A percentile compares a stretch with the other conserved stretches of the same genome.
Evolutionary conservation across 2,797 vertebrate genomes (phyloP).

Genomic region (Antrozous pallidus): DNA sequence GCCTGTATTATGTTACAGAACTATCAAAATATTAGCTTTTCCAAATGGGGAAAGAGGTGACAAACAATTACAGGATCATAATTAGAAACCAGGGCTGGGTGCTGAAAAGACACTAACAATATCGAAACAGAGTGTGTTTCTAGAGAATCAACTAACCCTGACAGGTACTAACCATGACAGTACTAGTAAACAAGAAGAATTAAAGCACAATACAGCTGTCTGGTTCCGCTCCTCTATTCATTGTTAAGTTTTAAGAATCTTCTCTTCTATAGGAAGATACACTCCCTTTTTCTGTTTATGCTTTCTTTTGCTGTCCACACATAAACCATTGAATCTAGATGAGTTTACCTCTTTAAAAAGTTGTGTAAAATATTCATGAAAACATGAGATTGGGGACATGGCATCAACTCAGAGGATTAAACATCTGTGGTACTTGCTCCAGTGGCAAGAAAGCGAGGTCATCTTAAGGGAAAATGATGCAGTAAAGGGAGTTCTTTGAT

Average conservation of each 20-base stretch:
- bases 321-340: not conserved
- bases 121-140: constrained; percentile 29
- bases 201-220: not conserved
- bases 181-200: not conserved
- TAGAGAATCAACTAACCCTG: not conserved
- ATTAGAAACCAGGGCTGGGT: constrained; percentile 31
- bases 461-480: not conserved
- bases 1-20: constrained; percentile 43
- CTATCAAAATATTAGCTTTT: not conserved
- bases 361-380: constrained; percentile 36
- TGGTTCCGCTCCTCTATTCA: not conserved
- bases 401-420: not conserved
- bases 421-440: not conserved
- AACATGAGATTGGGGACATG: not conserved
- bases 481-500: not conserved
- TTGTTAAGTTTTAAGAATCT: not conserved
- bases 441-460: constrained; percentile 35
- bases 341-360: constrained; percentile 15
- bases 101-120: constrained; percentile 55
- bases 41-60: not conserved
- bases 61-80: constrained; percentile 35
- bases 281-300: not conserved
- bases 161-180: constrained; percentile 15
- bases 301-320: not conserved
- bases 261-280: not conserved